phyloP scores from a whole-genome alignment of 2,113 vertebrate genomes.

The Bufo bufo region DNA sequence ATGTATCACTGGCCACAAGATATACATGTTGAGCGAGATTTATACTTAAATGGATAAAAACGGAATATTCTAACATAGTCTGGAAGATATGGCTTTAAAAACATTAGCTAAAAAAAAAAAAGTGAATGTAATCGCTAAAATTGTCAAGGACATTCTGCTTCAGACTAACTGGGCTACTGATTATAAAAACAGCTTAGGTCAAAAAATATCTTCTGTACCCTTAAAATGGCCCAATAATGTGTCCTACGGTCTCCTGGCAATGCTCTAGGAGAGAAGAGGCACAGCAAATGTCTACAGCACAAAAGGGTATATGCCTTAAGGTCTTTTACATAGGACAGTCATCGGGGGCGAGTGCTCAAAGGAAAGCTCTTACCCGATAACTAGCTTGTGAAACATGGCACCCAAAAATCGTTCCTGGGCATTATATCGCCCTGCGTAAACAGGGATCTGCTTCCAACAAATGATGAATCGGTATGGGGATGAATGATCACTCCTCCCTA shows the following conservation, averaged over 20 bases:
- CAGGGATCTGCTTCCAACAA: too few relatives aligned
- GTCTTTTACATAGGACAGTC: too few relatives aligned
- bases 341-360: too few relatives aligned
- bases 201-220: not conserved
- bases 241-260: not conserved
- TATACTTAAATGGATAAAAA: not conserved
- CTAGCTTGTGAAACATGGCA: too few relatives aligned
- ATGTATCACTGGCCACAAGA: not conserved
- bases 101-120: not conserved
- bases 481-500: too few relatives aligned
- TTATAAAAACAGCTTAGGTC: not conserved
- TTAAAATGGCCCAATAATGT: not conserved
- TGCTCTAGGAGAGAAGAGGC: not conserved
- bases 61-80: not conserved
- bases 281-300: not conserved
- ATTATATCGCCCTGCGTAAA: too few relatives aligned
- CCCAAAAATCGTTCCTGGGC: too few relatives aligned
- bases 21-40: not conserved
- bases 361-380: too few relatives aligned
- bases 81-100: slow-evolving; percentile 2
- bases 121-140: not conserved
- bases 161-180: not conserved
- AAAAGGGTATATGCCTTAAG: not conserved
- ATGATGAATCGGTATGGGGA: too few relatives aligned
- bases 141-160: too few relatives aligned